Base-by-base conservation (phyloP, 2,888 invertebrate genomes). In the Drosophila testacea region DNA sequence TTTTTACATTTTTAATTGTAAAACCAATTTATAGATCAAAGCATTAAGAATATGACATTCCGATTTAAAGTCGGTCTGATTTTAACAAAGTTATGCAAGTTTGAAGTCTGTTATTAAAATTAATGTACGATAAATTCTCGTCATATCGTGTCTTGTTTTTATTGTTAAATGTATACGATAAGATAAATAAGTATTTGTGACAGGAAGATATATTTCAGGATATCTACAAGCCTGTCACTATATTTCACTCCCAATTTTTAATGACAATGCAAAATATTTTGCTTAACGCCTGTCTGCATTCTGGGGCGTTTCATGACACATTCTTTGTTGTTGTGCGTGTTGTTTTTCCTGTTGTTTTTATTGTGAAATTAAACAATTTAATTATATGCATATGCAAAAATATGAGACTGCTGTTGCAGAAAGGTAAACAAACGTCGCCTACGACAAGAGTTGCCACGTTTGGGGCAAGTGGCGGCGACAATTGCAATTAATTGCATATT, bases 401-500 rank as follows among this genome's bases (percentile, higher is more conserved):
- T 75, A 73, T 73, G 67, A 68, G 38, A 63, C 61, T 64, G 67
- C 47, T 36, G 54, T 34, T 61, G 63, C 64, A 42, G 56, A 61
- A 77, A 79, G 77, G 74, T 74, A 80, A 80, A 79, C 72, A 79
- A 71, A 65, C 60, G 64, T 69, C 62, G 77, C 63, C 61, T 54
- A 48, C 60, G 67, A 74, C 73, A 68, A 73, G 67, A 22, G 22
- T 22, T 60, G 59, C 39, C 48, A 38, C 38, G 16, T 38, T 38
- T 16, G 36, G 50, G 55, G 51, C 76, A 73, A 70, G 70, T 72
- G 69, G 63, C 70, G 57, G 80, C 69, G 81, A 82, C 81, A 82
- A 81, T 80, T 82, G 80, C 81, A 82, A 81, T 81, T 81, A 81
- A 82, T 81, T 81, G 83, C 81, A 80, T 83, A 82, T 82, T 81